Evolutionary conservation across 1,140 invertebrate genomes (phyloP), one percentile per base, ranked within the genome.

Genomic region (Cylas formicarius): DNA sequence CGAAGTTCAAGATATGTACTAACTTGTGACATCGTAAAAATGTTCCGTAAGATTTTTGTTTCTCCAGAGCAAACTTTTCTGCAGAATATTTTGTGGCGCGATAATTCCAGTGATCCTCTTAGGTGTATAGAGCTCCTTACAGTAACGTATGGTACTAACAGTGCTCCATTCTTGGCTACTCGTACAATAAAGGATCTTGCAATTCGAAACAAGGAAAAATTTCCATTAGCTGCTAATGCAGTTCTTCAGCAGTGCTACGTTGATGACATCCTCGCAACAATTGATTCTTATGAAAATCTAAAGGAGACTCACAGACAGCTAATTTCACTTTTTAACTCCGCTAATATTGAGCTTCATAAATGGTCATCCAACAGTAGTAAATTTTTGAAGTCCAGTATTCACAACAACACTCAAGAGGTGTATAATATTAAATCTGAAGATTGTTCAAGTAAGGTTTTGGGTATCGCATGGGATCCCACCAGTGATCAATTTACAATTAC

Each of bases 221-320:
- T 16, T 18, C 46, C 46, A 6, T 9, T 26, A 0, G 63, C 62
- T 3, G 45, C 58, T 8, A 11, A 18, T 4, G 44, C 45, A 13
- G 24, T 67, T 22, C 16, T 43, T 3, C 42, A 22, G n/a, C 31
- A 36, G 22, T 49, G 36, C 11, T 46, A 46, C 18, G 18, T 50
- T 11, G 48, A 51, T 37, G 38, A 57, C 38, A 53, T 58, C 39
- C 45, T 58, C 9, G 9, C 2, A 13, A 40, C 38, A 2, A 11
- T 23, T 14, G 18, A 41, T 38, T 27, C 19, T 11, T 3, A 29
- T 13, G 22, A 19, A 5, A 14, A 40, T 18, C 32, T 50, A 9
- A 17, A 34, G 6, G n/a, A 16, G 5, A 18, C 22, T n/a, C 14
- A 36, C 16, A 6, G 24, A 14, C 24, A 45, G 19, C 13, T 46